A percentile compares a stretch with the other conserved stretches of the same genome.
phyloP scores from a whole-genome alignment of 2,888 invertebrate genomes.

The Pteria penguin region DNA sequence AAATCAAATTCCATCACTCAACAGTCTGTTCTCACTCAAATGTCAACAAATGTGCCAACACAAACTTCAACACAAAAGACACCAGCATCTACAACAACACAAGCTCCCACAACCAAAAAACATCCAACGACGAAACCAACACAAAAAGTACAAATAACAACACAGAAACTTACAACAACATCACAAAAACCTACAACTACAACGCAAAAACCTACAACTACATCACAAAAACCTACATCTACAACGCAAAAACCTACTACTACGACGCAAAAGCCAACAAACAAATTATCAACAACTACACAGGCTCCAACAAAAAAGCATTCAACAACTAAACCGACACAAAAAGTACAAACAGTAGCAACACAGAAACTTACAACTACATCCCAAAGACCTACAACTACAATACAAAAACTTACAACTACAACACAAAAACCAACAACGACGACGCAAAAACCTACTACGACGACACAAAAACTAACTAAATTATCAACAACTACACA shows the following conservation, averaged over 20 bases:
- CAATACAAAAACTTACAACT: background rate
- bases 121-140: background rate
- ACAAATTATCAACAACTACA: background rate
- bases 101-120: background rate
- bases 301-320: background rate
- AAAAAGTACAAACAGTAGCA: background rate
- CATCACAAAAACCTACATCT: background rate
- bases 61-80: background rate
- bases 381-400: background rate
- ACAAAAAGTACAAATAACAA: background rate
- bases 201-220: background rate
- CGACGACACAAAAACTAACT: background rate
- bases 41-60: too few species aligned
- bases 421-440: background rate
- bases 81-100: constrained; percentile 1
- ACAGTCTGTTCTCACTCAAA: too few species aligned
- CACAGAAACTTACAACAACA: background rate
- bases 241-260: background rate
- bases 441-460: background rate
- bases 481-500: constrained; percentile 11
- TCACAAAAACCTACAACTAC: background rate
- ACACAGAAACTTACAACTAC: background rate
- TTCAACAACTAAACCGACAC: background rate
- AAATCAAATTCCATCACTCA: too few species aligned
- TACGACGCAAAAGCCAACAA: background rate